These are phyloP conservation scores for Sinocyclocheilus anophthalmus DNA, from an alignment of 2,113 vertebrate genomes.

Conservation along the genomic window DNA sequence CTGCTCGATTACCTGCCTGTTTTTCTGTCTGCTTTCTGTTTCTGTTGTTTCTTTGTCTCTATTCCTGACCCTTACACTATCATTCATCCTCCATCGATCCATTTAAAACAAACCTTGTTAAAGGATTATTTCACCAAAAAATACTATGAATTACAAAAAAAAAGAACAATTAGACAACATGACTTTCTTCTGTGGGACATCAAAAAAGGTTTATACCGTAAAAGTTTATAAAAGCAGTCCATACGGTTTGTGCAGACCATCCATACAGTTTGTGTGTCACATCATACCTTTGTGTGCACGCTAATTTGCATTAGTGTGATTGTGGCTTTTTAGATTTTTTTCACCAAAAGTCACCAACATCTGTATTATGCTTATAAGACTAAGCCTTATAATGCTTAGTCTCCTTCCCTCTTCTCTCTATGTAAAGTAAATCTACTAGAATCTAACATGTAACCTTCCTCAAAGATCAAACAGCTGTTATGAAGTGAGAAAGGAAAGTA, in stretches of 20 bases:
- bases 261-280: not conserved
- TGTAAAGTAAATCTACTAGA: not conserved
- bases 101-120: not conserved
- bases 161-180: not conserved
- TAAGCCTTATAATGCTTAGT: not conserved
- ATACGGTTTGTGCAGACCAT: not conserved
- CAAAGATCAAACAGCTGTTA: conserved; percentile 40
- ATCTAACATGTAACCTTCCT: conserved; percentile 34
- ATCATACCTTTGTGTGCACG: not conserved
- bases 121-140: not conserved
- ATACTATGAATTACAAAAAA: not conserved
- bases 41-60: conserved; percentile 8
- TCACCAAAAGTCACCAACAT: not conserved
- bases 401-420: not conserved
- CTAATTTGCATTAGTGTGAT: not conserved
- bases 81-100: not conserved
- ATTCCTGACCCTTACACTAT: conserved; percentile 8
- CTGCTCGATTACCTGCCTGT: not conserved
- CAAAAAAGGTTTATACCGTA: not conserved
- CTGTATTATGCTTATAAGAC: not conserved
- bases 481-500: not conserved
- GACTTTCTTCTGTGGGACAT: not conserved
- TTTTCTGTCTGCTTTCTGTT: not conserved
- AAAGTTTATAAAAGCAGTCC: not conserved
- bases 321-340: not conserved